These are phyloP conservation scores for Cryptomyrus ogoouensis DNA, from an alignment of 2,113 vertebrate genomes.

Conservation along the genomic window DNA sequence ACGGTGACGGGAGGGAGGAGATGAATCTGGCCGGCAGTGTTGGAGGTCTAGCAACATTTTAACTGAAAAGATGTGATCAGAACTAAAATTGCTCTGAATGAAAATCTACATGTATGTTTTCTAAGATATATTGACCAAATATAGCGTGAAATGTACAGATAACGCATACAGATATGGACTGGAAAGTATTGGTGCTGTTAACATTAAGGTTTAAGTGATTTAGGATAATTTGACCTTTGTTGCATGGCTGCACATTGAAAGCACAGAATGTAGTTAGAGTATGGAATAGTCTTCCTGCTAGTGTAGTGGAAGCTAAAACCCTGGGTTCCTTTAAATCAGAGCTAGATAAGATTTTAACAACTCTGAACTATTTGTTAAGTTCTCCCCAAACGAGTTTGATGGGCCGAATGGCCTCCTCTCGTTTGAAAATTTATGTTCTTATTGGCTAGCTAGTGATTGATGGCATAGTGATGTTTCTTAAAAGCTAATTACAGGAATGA, in stretches of 20 bases:
- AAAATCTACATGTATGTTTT: background rate
- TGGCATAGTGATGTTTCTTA: background rate
- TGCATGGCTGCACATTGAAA: background rate
- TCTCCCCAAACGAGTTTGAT: too few species aligned
- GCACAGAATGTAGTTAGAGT: too few species aligned
- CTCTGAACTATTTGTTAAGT: too few species aligned
- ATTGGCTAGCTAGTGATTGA: background rate
- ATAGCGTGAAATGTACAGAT: background rate
- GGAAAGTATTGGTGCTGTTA: background rate
- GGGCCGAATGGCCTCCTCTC: too few species aligned
- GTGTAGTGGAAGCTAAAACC: too few species aligned
- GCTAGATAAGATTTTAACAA: too few species aligned
- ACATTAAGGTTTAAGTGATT: background rate
- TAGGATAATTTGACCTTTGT: background rate
- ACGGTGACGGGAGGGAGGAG: background rate
- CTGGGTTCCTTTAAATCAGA: too few species aligned
- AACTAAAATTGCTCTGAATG: background rate
- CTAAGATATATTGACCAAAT: background rate
- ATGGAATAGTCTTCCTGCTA: too few species aligned
- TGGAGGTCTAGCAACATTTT: background rate
- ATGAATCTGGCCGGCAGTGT: background rate
- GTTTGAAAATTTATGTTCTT: too few species aligned
- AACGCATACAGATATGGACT: background rate
- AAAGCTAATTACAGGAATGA: background rate
- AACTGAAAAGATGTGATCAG: background rate